phyloP scores from a whole-genome alignment of 2,888 invertebrate genomes.

The Andrena haemorrhoa region DNA sequence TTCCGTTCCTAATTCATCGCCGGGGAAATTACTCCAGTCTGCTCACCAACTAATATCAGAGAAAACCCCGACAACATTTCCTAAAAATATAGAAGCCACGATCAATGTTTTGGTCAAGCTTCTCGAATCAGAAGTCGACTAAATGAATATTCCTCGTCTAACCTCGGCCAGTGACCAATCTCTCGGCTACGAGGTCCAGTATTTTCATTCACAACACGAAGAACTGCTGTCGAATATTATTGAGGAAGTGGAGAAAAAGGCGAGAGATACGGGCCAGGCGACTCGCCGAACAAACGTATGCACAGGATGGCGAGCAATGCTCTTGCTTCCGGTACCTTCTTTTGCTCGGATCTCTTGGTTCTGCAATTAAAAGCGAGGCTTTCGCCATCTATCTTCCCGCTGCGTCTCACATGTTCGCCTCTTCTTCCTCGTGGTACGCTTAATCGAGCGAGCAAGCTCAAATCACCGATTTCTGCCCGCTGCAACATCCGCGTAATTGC shows the following conservation, averaged over 20 bases:
- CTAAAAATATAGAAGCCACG: too few species aligned
- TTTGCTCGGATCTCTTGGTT: slow-evolving; percentile 37
- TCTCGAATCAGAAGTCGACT: too few species aligned
- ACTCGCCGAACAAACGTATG: slow-evolving; percentile 4
- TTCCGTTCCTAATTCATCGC: slow-evolving; percentile 10
- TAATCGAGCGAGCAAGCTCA: slow-evolving; percentile 62
- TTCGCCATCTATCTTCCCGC: slow-evolving; percentile 57
- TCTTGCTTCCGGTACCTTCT: slow-evolving; percentile 55
- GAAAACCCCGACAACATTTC: not conserved
- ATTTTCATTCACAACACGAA: not conserved
- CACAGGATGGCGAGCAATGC: slow-evolving; percentile 6
- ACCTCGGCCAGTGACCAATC: too few species aligned
- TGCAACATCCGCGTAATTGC: slow-evolving; percentile 73
- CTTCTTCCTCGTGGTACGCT: slow-evolving; percentile 49
- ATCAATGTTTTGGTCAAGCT: too few species aligned
- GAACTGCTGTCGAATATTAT: not conserved
- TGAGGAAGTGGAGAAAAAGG: slow-evolving; percentile 9
- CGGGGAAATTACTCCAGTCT: slow-evolving; percentile 1
- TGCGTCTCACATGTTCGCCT: slow-evolving; percentile 37
- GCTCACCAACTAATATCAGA: not conserved
- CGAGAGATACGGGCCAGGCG: slow-evolving; percentile 11
- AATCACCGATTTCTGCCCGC: slow-evolving; percentile 73
- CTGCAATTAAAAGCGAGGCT: slow-evolving; percentile 53
- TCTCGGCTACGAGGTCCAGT: too few species aligned
- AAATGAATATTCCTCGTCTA: too few species aligned